phyloP scores from a whole-genome alignment of 2,888 invertebrate species.

The Merodon equestris region DNA sequence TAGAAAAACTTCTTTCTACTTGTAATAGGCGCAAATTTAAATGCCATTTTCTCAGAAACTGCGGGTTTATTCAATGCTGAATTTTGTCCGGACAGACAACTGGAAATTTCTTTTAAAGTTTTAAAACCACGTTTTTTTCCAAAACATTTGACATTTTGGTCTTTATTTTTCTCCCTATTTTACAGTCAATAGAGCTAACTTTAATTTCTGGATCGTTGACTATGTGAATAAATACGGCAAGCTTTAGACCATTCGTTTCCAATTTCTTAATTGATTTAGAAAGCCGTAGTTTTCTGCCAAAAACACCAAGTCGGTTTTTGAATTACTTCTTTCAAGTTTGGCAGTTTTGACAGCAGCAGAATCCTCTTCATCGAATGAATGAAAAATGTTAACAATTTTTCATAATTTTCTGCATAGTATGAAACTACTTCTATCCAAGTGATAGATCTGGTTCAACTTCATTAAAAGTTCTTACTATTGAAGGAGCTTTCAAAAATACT shows the following conservation, averaged over 20 bases:
- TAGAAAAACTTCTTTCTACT: not conserved
- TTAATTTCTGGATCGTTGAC: too few species aligned
- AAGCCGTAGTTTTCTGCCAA: not conserved
- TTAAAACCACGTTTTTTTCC: not conserved
- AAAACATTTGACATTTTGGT: not conserved
- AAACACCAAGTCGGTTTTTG: not conserved
- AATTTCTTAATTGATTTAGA: not conserved
- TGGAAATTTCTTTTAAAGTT: not conserved
- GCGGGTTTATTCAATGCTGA: too few species aligned
- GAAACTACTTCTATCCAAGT: not conserved
- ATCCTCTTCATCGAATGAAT: not conserved
- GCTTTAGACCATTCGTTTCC: not conserved
- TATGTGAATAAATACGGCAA: not conserved
- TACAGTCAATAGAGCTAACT: not conserved
- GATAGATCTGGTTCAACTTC: not conserved
- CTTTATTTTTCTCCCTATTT: too few species aligned
- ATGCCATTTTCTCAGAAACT: not conserved
- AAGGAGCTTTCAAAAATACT: slow-evolving; percentile 1
- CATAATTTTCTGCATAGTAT: not conserved
- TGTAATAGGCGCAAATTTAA: not conserved
- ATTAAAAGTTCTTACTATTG: not conserved
- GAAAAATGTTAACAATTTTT: not conserved
- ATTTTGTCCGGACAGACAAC: not conserved
- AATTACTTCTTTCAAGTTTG: not conserved
- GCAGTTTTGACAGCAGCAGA: not conserved